Conservation (phyloP, 2,113 vertebrate species). For the Struthidea cinerea region DNA sequence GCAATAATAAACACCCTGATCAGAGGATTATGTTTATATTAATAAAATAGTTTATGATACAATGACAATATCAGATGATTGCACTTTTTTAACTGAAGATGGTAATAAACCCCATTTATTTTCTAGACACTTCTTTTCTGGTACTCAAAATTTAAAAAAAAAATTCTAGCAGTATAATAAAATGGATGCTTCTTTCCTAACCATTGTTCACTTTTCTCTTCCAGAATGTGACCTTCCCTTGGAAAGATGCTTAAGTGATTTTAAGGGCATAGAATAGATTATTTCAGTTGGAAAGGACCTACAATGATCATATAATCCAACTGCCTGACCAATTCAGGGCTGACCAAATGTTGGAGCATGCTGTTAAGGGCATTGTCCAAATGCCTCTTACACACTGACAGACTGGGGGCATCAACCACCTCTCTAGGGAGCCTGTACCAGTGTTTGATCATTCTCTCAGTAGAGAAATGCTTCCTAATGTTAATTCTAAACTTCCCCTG, state of each 20-base stretch:
- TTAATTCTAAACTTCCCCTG: not conserved
- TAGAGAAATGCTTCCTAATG: not conserved
- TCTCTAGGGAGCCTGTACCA: not conserved
- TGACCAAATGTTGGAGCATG: not conserved
- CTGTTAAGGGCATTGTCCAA: not conserved
- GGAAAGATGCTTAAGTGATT: not conserved
- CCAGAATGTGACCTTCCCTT: not conserved
- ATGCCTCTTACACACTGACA: not conserved
- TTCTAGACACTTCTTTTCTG: not conserved
- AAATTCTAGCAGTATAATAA: not conserved
- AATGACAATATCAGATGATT: not conserved
- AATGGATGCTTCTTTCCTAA: not conserved
- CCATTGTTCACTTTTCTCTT: not conserved
- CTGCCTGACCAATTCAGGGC: not conserved
- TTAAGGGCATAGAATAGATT: not conserved
- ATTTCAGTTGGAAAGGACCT: not conserved
- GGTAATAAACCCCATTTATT: not conserved
- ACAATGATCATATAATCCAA: not conserved
- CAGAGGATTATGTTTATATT: not conserved
- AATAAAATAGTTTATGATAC: not conserved
- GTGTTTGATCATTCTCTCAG: not conserved
- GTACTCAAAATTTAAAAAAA: not conserved
- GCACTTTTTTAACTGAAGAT: not conserved
- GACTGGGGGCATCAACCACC: rapidly evolving
- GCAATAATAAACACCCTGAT: not conserved